Evolutionary conservation across 2,888 invertebrate species (phyloP), one percentile per base, ranked within the genome.

Genomic region (Habroteleia sp.): DNA sequence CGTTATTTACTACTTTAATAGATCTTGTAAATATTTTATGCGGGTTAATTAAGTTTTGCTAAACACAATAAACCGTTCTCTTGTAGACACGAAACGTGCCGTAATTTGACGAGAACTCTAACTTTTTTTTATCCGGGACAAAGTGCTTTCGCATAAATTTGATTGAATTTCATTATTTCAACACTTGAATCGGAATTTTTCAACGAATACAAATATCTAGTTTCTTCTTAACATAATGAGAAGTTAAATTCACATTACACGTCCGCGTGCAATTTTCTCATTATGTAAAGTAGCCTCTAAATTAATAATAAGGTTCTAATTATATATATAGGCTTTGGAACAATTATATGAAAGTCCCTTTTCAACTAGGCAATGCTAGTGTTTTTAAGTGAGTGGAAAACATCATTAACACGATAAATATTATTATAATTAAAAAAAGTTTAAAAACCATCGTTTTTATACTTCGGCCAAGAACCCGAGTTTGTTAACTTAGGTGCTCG

Each of bases 271-370:
- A 27, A 54, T 54, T 4, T 41, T 17, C 66, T 65, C 73, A 44
- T 65, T 73, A 74, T 33, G 25, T 29, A 52, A 66, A 74, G 73
- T 62, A 63, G 44, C 46, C 27, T 46, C 11, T 62, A 66, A 74
- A 74, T 62, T 60, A 66, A 74, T 74, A 66, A 66, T 66, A 74
- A 62, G 66, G 54, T 62, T 54, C 66, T 66, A 74, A 74, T 74
- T n/a, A n/a, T n/a, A n/a, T n/a, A n/a, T n/a, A n/a, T 74, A 66
- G 73, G 52, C 66, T 46, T 10, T 14, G 27, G 37, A 74, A 60
- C 54, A 62, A 66, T 66, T n/a, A n/a, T 52, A 74, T 48, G 41
- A 66, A 62, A 74, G 41, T 46, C 42, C 60, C 48, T 46, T 54
- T 50, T 39, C 54, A 62, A 54, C 48, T 54, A 13, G 35, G 16